Percentiles rank a stretch among this genome's conserved stretches.
These are phyloP conservation scores for Capreolus pygargus DNA, from an alignment of 2,113 vertebrate species.

Conservation along the genomic window DNA sequence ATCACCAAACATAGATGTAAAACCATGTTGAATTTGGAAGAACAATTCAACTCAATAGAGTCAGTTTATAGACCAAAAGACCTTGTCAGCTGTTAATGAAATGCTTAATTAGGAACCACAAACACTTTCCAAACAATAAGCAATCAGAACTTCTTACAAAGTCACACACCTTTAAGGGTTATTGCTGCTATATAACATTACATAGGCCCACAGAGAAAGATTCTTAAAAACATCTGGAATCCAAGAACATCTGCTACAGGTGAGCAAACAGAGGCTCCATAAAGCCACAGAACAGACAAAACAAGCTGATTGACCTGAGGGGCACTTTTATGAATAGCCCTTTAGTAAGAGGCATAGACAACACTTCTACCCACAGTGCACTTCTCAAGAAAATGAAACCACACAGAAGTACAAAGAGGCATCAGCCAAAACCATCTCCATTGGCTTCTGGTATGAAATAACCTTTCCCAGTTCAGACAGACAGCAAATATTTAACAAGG, in stretches of 20 bases:
- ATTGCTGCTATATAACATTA: not conserved
- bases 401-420: not conserved
- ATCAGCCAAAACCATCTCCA: not conserved
- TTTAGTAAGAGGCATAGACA: constrained; percentile 1
- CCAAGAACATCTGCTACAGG: constrained; percentile 63
- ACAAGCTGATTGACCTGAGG: not conserved
- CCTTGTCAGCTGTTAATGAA: constrained; percentile 34
- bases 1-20: not conserved
- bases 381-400: constrained; percentile 49
- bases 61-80: constrained; percentile 27
- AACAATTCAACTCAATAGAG: not conserved
- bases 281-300: constrained; percentile 40
- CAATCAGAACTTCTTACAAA: constrained; percentile 49
- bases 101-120: constrained; percentile 57
- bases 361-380: not conserved
- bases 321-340: not conserved
- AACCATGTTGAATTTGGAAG: not conserved
- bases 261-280: constrained; percentile 63
- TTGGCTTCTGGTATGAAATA: constrained; percentile 50
- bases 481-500: constrained; percentile 81
- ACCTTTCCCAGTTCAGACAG: constrained; percentile 75
- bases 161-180: constrained; percentile 19
- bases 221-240: constrained; percentile 51
- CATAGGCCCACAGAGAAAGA: constrained; percentile 24
- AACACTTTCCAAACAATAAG: constrained; percentile 33